phyloP scores from a whole-genome alignment of 2,797 vertebrate species.

The Muraenolepis orangiensis region DNA sequence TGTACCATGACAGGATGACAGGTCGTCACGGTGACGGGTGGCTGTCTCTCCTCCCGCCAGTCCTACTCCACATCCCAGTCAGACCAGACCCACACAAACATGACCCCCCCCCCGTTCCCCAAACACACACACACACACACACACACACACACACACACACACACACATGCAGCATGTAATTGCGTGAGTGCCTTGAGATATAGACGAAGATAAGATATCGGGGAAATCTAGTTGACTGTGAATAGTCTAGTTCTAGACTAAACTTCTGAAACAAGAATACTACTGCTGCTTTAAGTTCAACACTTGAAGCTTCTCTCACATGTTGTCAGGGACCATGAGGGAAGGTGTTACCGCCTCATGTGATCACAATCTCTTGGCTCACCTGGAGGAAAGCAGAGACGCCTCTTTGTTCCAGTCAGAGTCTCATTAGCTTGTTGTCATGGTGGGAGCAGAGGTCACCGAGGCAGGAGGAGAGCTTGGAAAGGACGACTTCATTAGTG shows the following conservation, averaged over 20 bases:
- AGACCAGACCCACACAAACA: neutral
- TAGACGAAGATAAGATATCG: no score
- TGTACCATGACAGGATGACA: slow-evolving; percentile 82
- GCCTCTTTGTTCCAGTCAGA: no score
- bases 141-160: slow-evolving; percentile 10
- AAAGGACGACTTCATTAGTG: slow-evolving; percentile 60
- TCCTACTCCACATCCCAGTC: slow-evolving; percentile 25
- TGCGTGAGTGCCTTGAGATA: slow-evolving; percentile 39
- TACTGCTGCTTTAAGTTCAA: neutral
- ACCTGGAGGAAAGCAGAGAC: no score
- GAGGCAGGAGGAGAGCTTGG: slow-evolving; percentile 56
- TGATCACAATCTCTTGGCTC: no score
- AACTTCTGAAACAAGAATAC: neutral
- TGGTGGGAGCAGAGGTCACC: slow-evolving; percentile 53
- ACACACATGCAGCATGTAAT: slow-evolving; percentile 31
- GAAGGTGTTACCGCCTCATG: no score
- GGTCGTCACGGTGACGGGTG: slow-evolving; percentile 70
- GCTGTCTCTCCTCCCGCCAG: slow-evolving; percentile 46
- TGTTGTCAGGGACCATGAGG: no score
- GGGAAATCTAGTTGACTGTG: neutral
- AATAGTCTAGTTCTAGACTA: neutral
- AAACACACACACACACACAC: slow-evolving; percentile 18
- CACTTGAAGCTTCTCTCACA: neutral
- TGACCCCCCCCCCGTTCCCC: neutral
- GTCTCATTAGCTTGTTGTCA: slow-evolving; percentile 57